These are phyloP conservation scores for Ptychoptera contaminata DNA, from an alignment of 2,888 invertebrate genomes.

Conservation along the genomic window DNA sequence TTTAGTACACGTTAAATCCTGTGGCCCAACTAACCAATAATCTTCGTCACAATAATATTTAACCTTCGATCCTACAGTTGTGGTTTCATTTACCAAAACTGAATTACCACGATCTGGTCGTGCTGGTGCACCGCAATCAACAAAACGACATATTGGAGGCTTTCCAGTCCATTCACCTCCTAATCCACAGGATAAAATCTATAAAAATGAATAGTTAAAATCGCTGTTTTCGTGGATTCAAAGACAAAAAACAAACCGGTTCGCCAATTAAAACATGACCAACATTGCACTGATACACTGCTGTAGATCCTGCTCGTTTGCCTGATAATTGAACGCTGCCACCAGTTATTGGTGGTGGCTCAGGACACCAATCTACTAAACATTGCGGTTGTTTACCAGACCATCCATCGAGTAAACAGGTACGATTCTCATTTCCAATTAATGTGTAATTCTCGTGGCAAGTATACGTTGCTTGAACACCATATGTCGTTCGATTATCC, in stretches of 20 bases:
- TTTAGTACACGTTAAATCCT: constrained; percentile 53
- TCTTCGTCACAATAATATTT: constrained; percentile 69
- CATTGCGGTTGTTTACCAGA: constrained; percentile 64
- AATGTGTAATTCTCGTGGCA: constrained; percentile 78
- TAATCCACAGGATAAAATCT: constrained; percentile 67
- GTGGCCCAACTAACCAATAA: constrained; percentile 64
- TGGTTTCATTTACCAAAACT: constrained; percentile 57
- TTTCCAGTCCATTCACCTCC: constrained; percentile 74
- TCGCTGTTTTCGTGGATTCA: not conserved
- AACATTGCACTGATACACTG: constrained; percentile 63
- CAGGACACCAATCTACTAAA: constrained; percentile 76
- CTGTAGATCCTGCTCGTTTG: constrained; percentile 62
- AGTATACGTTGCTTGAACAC: constrained; percentile 56
- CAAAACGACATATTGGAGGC: constrained; percentile 68
- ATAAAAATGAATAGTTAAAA: constrained; percentile 13
- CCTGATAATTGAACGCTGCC: constrained; percentile 56
- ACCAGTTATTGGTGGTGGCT: constrained; percentile 62
- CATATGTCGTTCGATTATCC: constrained; percentile 61
- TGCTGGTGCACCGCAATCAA: constrained; percentile 72
- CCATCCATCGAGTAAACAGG: constrained; percentile 68
- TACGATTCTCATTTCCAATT: constrained; percentile 52
- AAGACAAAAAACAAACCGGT: constrained; percentile 41
- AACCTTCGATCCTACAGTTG: constrained; percentile 63
- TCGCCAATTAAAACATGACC: constrained; percentile 75
- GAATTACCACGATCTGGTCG: constrained; percentile 63